Evolutionary conservation across 2,888 invertebrate genomes (phyloP).

Genomic region (Lasioglossum morio): DNA sequence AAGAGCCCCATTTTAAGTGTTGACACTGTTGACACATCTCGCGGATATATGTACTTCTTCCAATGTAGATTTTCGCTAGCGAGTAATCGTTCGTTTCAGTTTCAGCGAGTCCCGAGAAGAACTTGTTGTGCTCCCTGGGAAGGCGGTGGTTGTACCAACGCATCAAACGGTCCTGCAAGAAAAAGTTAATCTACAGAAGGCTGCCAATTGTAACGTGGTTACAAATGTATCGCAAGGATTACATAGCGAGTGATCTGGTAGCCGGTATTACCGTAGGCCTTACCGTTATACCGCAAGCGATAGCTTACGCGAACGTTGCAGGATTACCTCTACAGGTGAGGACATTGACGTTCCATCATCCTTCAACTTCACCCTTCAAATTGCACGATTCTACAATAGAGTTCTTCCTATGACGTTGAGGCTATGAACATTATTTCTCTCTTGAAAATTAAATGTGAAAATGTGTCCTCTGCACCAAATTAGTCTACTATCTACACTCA

Average conservation of each 20-base stretch:
- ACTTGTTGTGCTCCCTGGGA: constrained; percentile 66
- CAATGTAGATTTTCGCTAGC: background rate
- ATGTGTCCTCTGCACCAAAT: background rate
- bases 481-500: background rate
- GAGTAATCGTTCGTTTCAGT: constrained; percentile 63
- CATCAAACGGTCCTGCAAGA: constrained; percentile 86
- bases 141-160: constrained; percentile 84
- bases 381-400: background rate
- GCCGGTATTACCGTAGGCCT: constrained; percentile 91
- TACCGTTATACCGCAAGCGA: constrained; percentile 89
- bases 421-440: background rate
- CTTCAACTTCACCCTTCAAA: background rate
- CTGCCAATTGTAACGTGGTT: constrained; percentile 90
- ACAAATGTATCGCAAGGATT: constrained; percentile 88
- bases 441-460: background rate
- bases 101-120: constrained; percentile 64
- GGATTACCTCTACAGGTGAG: constrained; percentile 85
- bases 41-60: background rate
- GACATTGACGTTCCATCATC: constrained; percentile 18
- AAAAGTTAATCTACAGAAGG: constrained; percentile 87
- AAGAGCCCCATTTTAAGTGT: too few species aligned
- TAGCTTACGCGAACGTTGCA: constrained; percentile 87
- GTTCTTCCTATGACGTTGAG: background rate
- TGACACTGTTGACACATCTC: background rate
- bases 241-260: constrained; percentile 91